phyloP scores from a whole-genome alignment of 2,797 vertebrate genomes.

The Oreortyx pictus region DNA sequence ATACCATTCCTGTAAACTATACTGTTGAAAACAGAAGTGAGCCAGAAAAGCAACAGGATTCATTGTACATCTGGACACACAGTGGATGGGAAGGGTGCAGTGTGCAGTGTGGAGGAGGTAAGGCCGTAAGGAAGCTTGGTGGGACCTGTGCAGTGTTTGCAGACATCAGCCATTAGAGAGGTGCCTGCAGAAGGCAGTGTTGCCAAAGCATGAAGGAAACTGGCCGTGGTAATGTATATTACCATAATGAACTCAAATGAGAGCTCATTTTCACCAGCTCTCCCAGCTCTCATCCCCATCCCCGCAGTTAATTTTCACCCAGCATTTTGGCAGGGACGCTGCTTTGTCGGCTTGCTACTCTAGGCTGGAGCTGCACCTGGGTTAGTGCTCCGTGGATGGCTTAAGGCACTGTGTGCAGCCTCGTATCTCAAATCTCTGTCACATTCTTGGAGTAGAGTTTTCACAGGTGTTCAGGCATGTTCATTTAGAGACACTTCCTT shows the following conservation, averaged over 20 bases:
- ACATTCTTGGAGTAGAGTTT: neutral
- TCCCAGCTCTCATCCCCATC: slow-evolving; percentile 8
- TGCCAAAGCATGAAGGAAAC: neutral
- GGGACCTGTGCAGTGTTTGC: neutral
- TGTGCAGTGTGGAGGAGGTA: slow-evolving; percentile 95
- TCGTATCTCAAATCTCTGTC: neutral
- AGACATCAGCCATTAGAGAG: neutral
- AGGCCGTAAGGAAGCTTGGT: neutral
- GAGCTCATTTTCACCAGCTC: slow-evolving; percentile 4
- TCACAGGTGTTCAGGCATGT: neutral
- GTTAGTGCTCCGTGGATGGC: neutral
- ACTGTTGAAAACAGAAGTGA: slow-evolving; percentile 80
- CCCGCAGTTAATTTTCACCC: slow-evolving; percentile 15
- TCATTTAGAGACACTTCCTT: neutral
- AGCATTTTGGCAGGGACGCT: neutral
- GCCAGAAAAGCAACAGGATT: slow-evolving; percentile 83
- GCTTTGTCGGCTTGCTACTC: neutral
- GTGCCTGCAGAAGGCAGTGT: neutral
- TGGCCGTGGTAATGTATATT: neutral
- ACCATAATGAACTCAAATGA: neutral
- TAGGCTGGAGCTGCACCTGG: slow-evolving; percentile 53
- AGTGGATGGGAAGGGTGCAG: slow-evolving; percentile 94
- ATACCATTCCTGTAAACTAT: slow-evolving; percentile 91
- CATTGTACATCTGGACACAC: slow-evolving; percentile 95
- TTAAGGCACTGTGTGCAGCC: neutral